Percentiles rank a stretch among this genome's conserved stretches.
These are phyloP conservation scores for Progne subis DNA, from an alignment of 2,113 vertebrate genomes.

Conservation along the genomic window DNA sequence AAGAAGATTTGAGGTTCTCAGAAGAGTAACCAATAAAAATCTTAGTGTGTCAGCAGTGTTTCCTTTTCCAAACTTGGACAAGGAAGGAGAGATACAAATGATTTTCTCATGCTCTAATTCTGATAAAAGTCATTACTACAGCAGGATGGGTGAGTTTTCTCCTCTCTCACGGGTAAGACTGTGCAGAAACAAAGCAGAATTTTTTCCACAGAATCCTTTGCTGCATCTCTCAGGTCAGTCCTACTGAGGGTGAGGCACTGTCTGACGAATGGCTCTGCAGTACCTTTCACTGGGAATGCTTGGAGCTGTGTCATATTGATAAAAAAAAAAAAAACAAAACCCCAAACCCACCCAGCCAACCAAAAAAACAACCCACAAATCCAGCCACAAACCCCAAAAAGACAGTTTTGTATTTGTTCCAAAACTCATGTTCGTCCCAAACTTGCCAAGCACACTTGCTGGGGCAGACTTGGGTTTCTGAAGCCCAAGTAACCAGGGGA, in stretches of 20 bases:
- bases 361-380: neutral
- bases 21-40: neutral
- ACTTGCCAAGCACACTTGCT: neutral
- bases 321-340: neutral
- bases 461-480: neutral
- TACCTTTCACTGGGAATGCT: neutral
- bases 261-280: rapidly evolving
- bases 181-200: neutral
- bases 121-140: neutral
- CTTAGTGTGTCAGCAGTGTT: neutral
- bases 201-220: neutral
- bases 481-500: neutral
- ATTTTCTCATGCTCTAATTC: neutral
- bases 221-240: neutral
- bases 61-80: neutral
- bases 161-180: neutral
- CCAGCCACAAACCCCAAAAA: neutral
- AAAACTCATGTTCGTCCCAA: neutral
- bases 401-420: neutral
- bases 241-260: neutral
- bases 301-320: neutral
- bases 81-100: neutral
- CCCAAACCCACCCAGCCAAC: neutral
- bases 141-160: neutral
- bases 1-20: neutral